Conservation (phyloP, 92 coral and sea anemone species). For the Heteractis magnifica region DNA sequence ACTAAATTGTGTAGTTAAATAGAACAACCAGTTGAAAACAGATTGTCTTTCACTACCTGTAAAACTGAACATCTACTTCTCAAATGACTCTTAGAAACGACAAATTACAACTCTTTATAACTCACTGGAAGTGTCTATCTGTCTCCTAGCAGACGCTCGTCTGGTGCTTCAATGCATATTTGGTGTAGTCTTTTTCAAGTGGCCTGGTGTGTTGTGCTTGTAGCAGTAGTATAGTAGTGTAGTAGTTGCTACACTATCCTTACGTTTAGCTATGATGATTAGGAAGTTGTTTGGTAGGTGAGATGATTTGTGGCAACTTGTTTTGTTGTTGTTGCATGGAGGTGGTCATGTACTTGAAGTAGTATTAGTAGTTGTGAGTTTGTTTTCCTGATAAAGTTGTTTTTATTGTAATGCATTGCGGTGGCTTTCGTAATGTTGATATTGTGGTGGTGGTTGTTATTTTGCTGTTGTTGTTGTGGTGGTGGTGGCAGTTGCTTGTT, state of each 20-base stretch:
- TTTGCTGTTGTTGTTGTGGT: neutral
- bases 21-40: conserved; percentile 1
- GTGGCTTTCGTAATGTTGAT: neutral
- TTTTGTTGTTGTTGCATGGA: too few relatives aligned
- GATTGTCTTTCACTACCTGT: neutral
- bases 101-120: too few relatives aligned
- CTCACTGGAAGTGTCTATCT: neutral
- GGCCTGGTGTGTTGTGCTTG: too few relatives aligned
- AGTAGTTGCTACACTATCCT: too few relatives aligned
- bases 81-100: neutral
- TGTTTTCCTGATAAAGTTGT: neutral
- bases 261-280: too few relatives aligned
- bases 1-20: neutral
- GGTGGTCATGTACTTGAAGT: too few relatives aligned
- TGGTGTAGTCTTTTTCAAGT: too few relatives aligned
- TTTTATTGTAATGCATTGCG: neutral
- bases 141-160: neutral
- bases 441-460: neutral
- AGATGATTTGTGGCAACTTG: too few relatives aligned
- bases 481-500: neutral
- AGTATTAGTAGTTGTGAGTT: neutral
- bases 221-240: too few relatives aligned
- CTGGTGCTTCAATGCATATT: too few relatives aligned
- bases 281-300: too few relatives aligned
- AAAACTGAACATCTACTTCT: neutral